These are phyloP conservation scores for Limonius californicus DNA, from an alignment of 1,140 invertebrate species.

Conservation along the genomic window DNA sequence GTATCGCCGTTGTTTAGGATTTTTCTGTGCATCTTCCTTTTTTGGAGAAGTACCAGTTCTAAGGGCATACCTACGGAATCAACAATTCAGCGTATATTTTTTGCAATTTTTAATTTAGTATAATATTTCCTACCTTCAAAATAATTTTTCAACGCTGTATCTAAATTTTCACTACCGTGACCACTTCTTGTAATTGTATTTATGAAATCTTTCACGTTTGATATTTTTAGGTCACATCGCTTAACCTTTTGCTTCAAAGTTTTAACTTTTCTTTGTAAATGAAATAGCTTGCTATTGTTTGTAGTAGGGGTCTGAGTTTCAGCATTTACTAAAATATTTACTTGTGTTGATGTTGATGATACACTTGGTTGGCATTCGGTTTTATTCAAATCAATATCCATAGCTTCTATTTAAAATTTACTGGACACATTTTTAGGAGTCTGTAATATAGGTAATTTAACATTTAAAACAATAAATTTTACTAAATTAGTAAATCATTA, in stretches of 20 bases:
- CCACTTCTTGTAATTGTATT: constrained; percentile 17
- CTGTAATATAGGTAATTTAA: no score
- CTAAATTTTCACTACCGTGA: neutral
- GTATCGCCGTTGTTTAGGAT: constrained; percentile 17
- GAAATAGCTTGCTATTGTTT: neutral
- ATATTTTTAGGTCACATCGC: constrained; percentile 13
- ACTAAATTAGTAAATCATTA: no score
- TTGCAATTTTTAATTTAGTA: neutral
- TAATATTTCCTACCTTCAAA: neutral
- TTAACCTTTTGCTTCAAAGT: constrained; percentile 19
- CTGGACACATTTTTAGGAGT: no score
- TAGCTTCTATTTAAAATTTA: neutral
- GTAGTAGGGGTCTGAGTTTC: neutral
- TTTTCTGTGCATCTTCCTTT: neutral
- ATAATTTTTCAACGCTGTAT: neutral
- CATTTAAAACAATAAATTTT: no score
- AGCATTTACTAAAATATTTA: neutral
- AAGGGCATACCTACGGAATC: neutral
- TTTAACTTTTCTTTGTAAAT: constrained; percentile 8
- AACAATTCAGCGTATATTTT: neutral
- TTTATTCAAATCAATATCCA: no score
- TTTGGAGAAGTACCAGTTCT: neutral
- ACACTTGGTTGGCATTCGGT: no score
- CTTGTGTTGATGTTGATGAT: neutral
- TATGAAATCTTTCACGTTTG: constrained; percentile 22